Evolutionary conservation across 37 sponge, comb jelly and placozoan genomes (phyloP).

Genomic region (Ephydatia muelleri): DNA sequence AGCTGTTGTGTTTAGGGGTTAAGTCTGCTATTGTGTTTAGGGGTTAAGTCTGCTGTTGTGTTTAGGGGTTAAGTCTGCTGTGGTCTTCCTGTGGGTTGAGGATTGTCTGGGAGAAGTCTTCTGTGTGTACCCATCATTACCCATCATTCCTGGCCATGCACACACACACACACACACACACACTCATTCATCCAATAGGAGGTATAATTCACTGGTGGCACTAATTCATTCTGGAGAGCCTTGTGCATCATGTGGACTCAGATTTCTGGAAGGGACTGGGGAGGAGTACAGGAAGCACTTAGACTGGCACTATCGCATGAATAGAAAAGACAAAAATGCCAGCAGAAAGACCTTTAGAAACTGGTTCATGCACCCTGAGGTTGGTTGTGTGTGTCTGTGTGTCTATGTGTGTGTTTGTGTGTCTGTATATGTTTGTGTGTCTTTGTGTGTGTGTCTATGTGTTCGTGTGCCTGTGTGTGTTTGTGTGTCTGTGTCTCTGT

Average conservation of each 20-base stretch:
- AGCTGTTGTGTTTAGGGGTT: too few species aligned
- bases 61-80: too few species aligned
- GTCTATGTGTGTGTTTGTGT: neutral
- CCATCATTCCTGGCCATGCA: neutral
- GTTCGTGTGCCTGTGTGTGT: conserved; percentile 25
- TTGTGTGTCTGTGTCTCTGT: conserved; percentile 33
- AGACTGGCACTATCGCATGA: conserved; percentile 93
- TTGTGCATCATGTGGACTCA: conserved; percentile 88
- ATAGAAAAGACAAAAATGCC: conserved; percentile 55
- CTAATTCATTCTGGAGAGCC: conserved; percentile 78
- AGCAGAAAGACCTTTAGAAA: conserved; percentile 37
- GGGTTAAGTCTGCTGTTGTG: too few species aligned
- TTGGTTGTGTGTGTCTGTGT: conserved; percentile 11
- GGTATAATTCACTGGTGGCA: conserved; percentile 40
- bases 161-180: neutral
- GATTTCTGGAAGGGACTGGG: conserved; percentile 60
- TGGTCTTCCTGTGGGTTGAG: too few species aligned
- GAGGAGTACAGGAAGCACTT: conserved; percentile 78
- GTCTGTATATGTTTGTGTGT: conserved; percentile 9
- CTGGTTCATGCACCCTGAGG: conserved; percentile 82
- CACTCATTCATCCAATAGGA: too few species aligned
- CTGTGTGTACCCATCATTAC: neutral
- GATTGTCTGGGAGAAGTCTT: neutral
- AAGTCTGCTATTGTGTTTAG: too few species aligned
- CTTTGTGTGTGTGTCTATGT: neutral